Base-by-base conservation (phyloP, 1,140 invertebrate genomes). In the Tyrophagus putrescentiae region DNA sequence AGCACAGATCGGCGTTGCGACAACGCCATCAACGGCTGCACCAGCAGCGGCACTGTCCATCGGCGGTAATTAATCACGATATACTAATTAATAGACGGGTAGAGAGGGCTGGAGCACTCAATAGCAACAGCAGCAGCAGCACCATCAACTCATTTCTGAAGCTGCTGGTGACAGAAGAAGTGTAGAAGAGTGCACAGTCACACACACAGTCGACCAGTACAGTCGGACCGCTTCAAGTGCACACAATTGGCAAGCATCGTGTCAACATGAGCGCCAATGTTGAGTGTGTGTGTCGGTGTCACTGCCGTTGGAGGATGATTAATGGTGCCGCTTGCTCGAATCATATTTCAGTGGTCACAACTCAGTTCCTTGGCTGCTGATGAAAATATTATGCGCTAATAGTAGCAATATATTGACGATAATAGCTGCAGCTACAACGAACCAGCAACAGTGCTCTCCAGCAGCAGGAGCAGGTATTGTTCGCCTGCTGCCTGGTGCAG, bases 81-180 rank as follows among this genome's bases (percentile, higher is more conserved):
- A n/a, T 48, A 7, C 45, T 48, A 48, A 48, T 48, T 48, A 48
- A 48, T 48, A 48, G n/a, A n/a, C n/a, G 45, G 45, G 45, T 48
- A 48, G 18, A 48, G 45, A 48, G 45, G 45, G 45, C n/a, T n/a
- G n/a, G n/a, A n/a, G n/a, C n/a, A n/a, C n/a, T n/a, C n/a, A n/a
- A n/a, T n/a, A n/a, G n/a, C n/a, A n/a, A n/a, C n/a, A n/a, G n/a
- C n/a, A n/a, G n/a, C n/a, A n/a, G n/a, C n/a, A n/a, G n/a, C n/a
- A n/a, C n/a, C n/a, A n/a, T n/a, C n/a, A n/a, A n/a, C n/a, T n/a
- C n/a, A n/a, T n/a, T n/a, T n/a, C n/a, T n/a, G n/a, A n/a, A n/a
- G n/a, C n/a, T n/a, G n/a, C n/a, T n/a, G n/a, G n/a, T n/a, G n/a
- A n/a, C n/a, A n/a, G n/a, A n/a, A n/a, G n/a, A n/a, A n/a, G n/a